phyloP scores from a whole-genome alignment of 2,888 invertebrate species.

The Cryptocheilus praepositus region DNA sequence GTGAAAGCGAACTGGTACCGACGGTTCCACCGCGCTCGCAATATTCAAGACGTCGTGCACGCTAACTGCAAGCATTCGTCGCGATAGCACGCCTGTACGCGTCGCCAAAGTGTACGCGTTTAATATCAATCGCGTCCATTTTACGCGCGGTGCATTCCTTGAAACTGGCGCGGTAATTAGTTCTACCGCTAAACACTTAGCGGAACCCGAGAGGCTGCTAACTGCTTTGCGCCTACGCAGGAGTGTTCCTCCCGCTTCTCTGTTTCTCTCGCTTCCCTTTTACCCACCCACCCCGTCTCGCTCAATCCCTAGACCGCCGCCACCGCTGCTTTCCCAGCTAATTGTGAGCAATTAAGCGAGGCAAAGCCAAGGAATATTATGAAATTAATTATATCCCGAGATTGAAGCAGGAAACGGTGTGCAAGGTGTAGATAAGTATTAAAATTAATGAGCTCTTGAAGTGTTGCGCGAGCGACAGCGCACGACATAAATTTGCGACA shows the following conservation, averaged over 20 bases:
- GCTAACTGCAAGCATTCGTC: not conserved
- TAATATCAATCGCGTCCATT: conserved; percentile 46
- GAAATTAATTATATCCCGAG: conserved; percentile 52
- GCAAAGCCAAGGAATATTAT: conserved; percentile 49
- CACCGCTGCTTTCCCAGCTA: conserved; percentile 38
- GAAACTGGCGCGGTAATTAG: conserved; percentile 53
- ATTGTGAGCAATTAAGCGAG: conserved; percentile 57
- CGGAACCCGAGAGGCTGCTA: conserved; percentile 52
- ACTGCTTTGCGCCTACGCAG: conserved; percentile 53
- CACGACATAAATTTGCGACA: conserved; percentile 2
- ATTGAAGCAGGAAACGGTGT: conserved; percentile 37
- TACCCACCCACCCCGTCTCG: not conserved
- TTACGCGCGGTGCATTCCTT: conserved; percentile 38
- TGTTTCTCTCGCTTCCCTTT: not conserved
- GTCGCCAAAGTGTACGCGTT: not conserved
- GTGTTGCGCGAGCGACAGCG: conserved; percentile 13
- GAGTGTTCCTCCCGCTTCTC: conserved; percentile 9
- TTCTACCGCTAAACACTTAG: conserved; percentile 56
- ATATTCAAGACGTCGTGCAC: no score
- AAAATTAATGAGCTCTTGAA: conserved; percentile 45
- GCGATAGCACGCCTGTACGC: not conserved
- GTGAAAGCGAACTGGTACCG: conserved; percentile 27
- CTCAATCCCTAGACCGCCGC: conserved; percentile 13
- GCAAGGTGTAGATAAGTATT: conserved; percentile 52
- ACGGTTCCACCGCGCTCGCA: no score